Evolutionary conservation across 1,140 invertebrate genomes (phyloP), one percentile per base, ranked within the genome.

Genomic region (Drosophila tani): DNA sequence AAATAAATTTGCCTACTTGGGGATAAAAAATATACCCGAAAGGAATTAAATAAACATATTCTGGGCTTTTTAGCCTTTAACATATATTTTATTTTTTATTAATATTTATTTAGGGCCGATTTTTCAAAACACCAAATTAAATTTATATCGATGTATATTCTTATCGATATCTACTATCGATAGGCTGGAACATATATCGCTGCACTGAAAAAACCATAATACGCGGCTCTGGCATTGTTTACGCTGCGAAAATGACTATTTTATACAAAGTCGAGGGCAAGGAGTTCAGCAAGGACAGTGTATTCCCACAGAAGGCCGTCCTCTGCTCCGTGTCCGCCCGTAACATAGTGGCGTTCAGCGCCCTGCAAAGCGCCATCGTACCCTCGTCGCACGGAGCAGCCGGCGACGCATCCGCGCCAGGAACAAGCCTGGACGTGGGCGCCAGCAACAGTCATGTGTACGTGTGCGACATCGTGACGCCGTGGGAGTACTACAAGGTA

Each of bases 381-480:
- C 35, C 71, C 14, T 41, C 71, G 14, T 21, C 70, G 8, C 40
- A 24, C 17, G 14, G 29, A 84, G 60, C 49, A 2, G 71, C 67
- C 35, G 76, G 47, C 21, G 76, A 76, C 15, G 60, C 43, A 17
- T 27, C 47, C 14, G 38, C 32, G 41, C 14, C 76, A 5, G 51
- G 50, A 17, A 12, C 74, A 0, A 56, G 55, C 11, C 24, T 75
- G 11, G 49, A 21, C 5, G 45, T 76, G 24, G 71, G 57, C 95
- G 95, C 35, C 96, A 95, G 24, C 95, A 79, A 97, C 93, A 96
- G 85, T 21, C 85, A 88, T 40, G 82, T 98, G 49, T 98, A 97
- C 93, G 96, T 98, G 6, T 96, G 96, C 77, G 97, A 98, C 92
- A 93, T 98, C 35, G 97, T 98, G 92, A 96, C 96, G 73, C 97